These are phyloP conservation scores for Euplagia quadripunctaria DNA, from an alignment of 2,888 invertebrate species.

Conservation along the genomic window DNA sequence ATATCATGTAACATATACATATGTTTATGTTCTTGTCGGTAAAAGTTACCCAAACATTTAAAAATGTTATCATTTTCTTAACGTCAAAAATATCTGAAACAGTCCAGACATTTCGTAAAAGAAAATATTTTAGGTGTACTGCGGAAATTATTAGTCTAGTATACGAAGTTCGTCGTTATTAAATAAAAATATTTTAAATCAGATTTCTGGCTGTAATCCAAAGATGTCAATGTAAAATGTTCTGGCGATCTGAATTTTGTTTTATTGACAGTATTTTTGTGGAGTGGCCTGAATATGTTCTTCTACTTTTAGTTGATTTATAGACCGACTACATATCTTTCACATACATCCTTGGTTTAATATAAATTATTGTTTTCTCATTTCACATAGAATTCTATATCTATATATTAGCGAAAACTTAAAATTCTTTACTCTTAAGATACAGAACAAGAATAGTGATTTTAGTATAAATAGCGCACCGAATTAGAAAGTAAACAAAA, in stretches of 20 bases:
- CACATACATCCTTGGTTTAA: neutral
- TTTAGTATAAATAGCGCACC: too few species aligned
- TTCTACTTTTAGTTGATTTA: neutral
- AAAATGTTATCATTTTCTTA: neutral
- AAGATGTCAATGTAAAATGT: constrained; percentile 10
- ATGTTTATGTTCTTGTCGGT: too few species aligned
- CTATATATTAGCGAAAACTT: too few species aligned
- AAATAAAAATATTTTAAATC: constrained; percentile 11
- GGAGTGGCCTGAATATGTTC: neutral
- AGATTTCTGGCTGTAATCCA: constrained; percentile 18
- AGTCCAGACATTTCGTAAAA: neutral
- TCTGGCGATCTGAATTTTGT: neutral
- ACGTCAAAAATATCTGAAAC: neutral
- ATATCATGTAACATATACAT: too few species aligned
- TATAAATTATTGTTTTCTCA: neutral
- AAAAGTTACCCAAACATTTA: neutral
- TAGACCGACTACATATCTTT: neutral
- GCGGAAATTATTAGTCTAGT: constrained; percentile 3
- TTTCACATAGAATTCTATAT: too few species aligned
- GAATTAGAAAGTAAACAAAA: too few species aligned
- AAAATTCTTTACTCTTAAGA: too few species aligned
- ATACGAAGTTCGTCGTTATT: neutral
- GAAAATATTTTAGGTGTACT: neutral
- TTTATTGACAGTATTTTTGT: constrained; percentile 9
- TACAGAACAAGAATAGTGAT: too few species aligned